Conservation (phyloP, 2,797 vertebrate genomes). For the Anomalospiza imberbis region DNA sequence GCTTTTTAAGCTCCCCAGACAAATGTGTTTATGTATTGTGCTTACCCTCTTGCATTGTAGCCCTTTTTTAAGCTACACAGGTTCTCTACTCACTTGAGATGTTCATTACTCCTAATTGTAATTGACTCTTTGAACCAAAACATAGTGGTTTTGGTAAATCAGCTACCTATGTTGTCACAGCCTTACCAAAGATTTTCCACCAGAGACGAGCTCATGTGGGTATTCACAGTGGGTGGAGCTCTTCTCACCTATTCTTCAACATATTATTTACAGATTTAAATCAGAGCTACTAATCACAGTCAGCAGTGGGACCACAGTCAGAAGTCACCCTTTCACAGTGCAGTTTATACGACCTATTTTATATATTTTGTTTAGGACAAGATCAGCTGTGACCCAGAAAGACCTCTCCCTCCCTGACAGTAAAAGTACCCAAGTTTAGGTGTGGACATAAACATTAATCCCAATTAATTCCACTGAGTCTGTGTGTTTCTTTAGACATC, state of each 20-base stretch:
- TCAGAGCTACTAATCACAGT: not conserved
- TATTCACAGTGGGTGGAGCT: not conserved
- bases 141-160: not conserved
- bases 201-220: fast-evolving
- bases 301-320: not conserved
- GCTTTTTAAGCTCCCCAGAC: not conserved
- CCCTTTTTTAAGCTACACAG: not conserved
- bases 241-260: not conserved
- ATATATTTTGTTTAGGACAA: not conserved
- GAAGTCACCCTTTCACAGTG: not conserved
- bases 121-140: not conserved
- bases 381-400: not conserved
- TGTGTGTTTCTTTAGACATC: not conserved
- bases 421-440: not conserved
- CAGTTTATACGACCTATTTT: not conserved
- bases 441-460: not conserved
- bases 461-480: not conserved
- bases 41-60: not conserved
- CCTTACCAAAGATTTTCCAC: not conserved
- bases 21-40: not conserved
- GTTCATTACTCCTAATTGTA: not conserved
- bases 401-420: not conserved
- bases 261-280: not conserved
- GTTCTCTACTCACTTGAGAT: not conserved
- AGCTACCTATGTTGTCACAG: not conserved